Conservation (phyloP, 1,140 invertebrate species). For the roundworm (Caenorhabditis elegans) region DNA sequence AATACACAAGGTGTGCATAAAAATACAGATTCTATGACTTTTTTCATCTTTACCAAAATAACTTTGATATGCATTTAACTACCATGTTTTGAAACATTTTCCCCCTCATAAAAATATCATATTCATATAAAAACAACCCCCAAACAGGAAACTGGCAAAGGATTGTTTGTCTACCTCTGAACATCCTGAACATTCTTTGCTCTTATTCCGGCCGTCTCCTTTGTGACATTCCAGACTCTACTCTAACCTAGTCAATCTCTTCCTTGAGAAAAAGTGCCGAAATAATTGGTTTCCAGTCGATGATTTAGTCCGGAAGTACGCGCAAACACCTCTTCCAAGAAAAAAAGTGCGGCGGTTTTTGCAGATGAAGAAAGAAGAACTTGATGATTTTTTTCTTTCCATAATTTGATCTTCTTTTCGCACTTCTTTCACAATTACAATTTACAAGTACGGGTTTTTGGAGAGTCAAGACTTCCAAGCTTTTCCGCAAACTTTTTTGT, state of each 20-base stretch:
- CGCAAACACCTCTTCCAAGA: neutral
- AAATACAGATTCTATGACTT: no score
- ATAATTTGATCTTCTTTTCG: neutral
- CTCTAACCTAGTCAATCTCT: no score
- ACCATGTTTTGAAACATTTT: no score
- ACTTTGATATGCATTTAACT: no score
- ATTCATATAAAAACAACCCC: no score
- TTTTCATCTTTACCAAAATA: no score
- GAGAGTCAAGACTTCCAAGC: no score
- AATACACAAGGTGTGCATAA: no score
- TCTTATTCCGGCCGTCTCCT: no score
- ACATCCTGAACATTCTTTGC: neutral
- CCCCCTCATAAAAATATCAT: no score
- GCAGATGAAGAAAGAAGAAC: neutral
- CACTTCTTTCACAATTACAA: slow-evolving; percentile 5
- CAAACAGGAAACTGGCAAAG: neutral
- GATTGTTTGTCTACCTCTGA: neutral
- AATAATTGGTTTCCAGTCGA: slow-evolving; percentile 22
- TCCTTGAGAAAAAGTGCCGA: neutral
- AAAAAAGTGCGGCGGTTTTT: neutral
- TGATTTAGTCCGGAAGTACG: slow-evolving; percentile 7
- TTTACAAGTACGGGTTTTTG: no score
- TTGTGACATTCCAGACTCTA: neutral
- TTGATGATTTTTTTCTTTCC: slow-evolving; percentile 8
- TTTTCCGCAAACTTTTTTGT: no score